Conservation (phyloP, 2,797 vertebrate genomes). For the Toxotes lorentzi region DNA sequence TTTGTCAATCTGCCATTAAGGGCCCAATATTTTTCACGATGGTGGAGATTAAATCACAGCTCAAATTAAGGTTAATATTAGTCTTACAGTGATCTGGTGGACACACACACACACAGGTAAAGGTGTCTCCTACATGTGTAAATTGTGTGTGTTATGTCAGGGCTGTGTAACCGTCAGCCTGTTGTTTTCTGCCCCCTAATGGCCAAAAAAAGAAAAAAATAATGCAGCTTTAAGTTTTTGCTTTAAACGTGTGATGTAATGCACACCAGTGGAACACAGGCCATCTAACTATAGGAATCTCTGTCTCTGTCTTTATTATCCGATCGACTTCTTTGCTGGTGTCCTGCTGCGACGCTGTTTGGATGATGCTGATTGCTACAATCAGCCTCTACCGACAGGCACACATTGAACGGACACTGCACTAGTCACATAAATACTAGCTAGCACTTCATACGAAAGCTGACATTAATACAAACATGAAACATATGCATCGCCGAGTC, state of each 20-base stretch:
- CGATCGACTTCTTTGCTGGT: no score
- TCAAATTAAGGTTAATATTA: neutral
- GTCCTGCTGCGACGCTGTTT: no score
- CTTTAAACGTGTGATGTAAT: neutral
- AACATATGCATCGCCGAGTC: neutral
- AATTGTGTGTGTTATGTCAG: neutral
- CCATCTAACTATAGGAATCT: neutral
- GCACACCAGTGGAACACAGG: neutral
- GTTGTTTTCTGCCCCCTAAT: conserved; percentile 12
- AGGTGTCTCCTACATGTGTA: neutral
- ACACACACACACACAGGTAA: neutral
- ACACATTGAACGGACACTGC: no score
- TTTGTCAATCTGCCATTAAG: neutral
- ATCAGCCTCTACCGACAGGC: no score
- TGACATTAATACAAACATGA: neutral
- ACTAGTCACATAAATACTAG: neutral
- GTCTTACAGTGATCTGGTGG: neutral
- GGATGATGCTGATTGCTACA: no score
- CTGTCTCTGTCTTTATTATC: no score
- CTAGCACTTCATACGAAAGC: neutral
- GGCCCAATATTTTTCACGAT: neutral
- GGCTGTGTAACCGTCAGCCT: neutral
- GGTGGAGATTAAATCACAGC: neutral
- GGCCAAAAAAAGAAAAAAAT: neutral
- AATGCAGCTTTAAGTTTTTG: neutral